Evolutionary conservation across 1,140 invertebrate genomes (phyloP).

Genomic region (Bombus balteatus): DNA sequence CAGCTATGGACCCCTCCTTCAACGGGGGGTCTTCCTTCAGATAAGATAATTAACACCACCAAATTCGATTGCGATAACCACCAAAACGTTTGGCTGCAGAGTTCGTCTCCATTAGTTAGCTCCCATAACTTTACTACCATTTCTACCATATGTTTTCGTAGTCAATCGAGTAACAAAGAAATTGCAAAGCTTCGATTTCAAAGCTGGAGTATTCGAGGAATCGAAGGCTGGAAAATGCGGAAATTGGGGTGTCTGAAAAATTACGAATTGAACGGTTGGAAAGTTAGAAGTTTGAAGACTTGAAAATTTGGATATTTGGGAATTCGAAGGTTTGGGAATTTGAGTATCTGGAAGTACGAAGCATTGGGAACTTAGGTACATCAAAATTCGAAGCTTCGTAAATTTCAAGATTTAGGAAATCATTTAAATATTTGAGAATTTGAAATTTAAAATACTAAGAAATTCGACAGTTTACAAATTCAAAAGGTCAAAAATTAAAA

Average conservation of each 20-base stretch:
- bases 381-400: neutral
- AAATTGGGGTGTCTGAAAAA: neutral
- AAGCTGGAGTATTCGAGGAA: rapidly evolving
- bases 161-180: too few species aligned
- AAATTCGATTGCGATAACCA: neutral
- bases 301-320: too few species aligned
- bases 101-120: rapidly evolving
- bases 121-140: neutral
- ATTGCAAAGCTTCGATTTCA: neutral
- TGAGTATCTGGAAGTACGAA: neutral
- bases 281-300: neutral
- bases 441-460: neutral
- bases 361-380: neutral
- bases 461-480: neutral
- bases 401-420: neutral
- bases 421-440: neutral
- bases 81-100: neutral
- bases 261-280: neutral
- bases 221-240: neutral
- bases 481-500: too few species aligned
- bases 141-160: too few species aligned
- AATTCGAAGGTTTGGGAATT: too few species aligned
- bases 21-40: neutral
- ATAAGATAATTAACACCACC: conserved; percentile 39
- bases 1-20: neutral